These are phyloP conservation scores for Cydia fagiglandana DNA, from an alignment of 1,140 invertebrate species.

Conservation along the genomic window DNA sequence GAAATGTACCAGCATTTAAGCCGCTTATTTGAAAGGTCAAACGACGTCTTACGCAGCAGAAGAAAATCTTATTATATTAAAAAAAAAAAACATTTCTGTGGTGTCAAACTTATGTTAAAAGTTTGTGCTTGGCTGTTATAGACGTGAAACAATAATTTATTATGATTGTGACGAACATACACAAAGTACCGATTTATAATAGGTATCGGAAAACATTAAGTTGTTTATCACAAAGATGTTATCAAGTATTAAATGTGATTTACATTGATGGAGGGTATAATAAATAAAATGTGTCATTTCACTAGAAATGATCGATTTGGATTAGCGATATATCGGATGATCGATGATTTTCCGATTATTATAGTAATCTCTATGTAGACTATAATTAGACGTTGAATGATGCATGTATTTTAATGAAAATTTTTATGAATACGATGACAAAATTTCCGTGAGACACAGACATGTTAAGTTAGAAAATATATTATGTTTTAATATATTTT, in stretches of 20 bases:
- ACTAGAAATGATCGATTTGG: not conserved
- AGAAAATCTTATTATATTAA: no score
- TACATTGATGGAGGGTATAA: not conserved
- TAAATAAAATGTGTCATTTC: not conserved
- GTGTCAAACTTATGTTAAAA: no score
- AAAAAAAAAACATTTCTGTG: no score
- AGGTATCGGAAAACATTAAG: not conserved
- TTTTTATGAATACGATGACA: no score
- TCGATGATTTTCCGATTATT: constrained; percentile 11
- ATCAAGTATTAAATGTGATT: constrained; percentile 1
- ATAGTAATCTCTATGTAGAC: not conserved
- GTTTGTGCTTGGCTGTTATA: not conserved
- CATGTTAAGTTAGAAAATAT: no score
- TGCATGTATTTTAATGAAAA: no score
- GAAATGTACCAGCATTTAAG: no score
- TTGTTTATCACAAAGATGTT: not conserved
- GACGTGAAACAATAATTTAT: not conserved
- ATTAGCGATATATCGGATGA: not conserved
- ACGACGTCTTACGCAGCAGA: no score
- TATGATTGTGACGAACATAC: not conserved
- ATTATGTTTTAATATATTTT: no score
- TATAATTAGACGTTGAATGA: not conserved
- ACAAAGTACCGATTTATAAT: not conserved
- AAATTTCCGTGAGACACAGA: no score
- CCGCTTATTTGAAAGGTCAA: no score